Evolutionary conservation across 1,140 invertebrate genomes (phyloP).

Genomic region (Solen grandis): DNA sequence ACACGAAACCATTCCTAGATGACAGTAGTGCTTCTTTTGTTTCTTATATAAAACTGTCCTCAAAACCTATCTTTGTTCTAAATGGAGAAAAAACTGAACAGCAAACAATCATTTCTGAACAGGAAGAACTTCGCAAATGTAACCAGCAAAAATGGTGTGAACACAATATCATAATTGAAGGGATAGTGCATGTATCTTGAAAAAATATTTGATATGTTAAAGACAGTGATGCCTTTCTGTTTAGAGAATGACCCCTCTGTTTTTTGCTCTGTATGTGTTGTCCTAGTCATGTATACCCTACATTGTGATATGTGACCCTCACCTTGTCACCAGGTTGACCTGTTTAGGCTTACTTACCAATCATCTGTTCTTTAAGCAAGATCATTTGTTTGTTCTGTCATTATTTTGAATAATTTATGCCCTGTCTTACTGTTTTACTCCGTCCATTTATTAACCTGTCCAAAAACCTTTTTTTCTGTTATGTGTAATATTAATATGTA

Average conservation of each 20-base stretch:
- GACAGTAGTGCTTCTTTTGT: background rate
- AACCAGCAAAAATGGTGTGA: too few relatives aligned
- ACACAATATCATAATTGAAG: too few relatives aligned
- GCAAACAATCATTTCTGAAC: background rate
- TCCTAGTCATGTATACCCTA: constrained; percentile 34
- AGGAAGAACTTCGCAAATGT: too few relatives aligned
- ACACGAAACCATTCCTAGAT: constrained; percentile 11
- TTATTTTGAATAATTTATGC: background rate
- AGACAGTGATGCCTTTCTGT: background rate
- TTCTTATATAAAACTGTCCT: background rate
- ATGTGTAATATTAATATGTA: constrained; percentile 27
- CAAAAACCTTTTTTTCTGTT: constrained; percentile 9
- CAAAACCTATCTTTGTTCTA: background rate
- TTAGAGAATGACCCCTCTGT: background rate
- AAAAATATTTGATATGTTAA: background rate
- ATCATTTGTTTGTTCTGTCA: background rate
- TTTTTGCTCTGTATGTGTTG: constrained; percentile 22
- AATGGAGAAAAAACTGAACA: background rate
- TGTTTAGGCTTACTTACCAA: background rate
- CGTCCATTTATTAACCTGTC: background rate
- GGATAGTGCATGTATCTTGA: background rate
- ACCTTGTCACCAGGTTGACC: background rate
- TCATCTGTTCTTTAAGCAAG: background rate
- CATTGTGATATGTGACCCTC: constrained; percentile 39
- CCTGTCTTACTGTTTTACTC: background rate